These are phyloP conservation scores for Ctenoplectra terminalis DNA, from an alignment of 1,140 invertebrate species.

Conservation along the genomic window DNA sequence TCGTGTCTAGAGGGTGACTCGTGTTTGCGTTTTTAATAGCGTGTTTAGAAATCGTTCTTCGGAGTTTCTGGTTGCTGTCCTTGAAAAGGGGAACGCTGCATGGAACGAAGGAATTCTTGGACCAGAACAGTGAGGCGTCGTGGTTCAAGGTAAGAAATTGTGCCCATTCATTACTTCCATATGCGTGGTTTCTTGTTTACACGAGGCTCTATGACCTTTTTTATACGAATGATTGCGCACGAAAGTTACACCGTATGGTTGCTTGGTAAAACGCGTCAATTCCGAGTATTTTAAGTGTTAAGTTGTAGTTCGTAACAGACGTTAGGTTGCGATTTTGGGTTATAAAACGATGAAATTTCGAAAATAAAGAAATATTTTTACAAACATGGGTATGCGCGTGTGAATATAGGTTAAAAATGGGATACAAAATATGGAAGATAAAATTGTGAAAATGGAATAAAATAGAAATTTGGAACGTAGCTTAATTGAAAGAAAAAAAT, in stretches of 20 bases:
- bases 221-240: neutral
- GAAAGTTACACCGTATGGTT: no score
- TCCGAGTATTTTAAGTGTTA: neutral
- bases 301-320: no score
- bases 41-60: neutral
- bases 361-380: no score
- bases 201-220: neutral
- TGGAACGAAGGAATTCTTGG: neutral
- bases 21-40: neutral
- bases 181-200: neutral
- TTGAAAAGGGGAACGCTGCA: neutral
- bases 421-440: no score
- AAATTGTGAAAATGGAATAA: no score
- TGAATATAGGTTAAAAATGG: no score
- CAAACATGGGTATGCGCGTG: no score
- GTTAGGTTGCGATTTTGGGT: no score
- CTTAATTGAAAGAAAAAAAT: no score
- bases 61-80: neutral
- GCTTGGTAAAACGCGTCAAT: neutral
- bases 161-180: constrained; percentile 8
- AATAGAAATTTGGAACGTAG: no score
- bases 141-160: constrained; percentile 12
- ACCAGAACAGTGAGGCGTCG: neutral
- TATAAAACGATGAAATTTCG: no score
- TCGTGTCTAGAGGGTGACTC: neutral